Evolutionary conservation across 30 jellyfish, hydroid and myxozoan genomes (phyloP).

Genomic region (Hydra vulgaris): DNA sequence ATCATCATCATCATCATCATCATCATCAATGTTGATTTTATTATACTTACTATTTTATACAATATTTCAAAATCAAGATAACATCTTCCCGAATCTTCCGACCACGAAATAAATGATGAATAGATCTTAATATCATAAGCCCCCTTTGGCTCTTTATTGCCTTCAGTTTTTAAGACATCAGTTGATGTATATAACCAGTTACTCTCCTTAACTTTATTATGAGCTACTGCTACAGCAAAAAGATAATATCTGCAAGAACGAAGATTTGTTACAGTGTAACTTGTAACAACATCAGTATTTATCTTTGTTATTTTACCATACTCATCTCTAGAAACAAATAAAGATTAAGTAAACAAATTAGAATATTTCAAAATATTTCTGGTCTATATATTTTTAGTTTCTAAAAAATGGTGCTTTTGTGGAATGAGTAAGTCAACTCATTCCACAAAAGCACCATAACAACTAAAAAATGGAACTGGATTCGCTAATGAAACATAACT

Average conservation of each 20-base stretch:
- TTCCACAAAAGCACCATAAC: too few species aligned
- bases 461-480: too few species aligned
- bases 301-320: background rate
- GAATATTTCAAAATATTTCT: too few species aligned
- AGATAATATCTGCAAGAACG: conserved; percentile 6
- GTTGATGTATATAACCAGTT: conserved; percentile 17
- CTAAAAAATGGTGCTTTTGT: too few species aligned
- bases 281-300: background rate
- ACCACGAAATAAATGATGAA: background rate
- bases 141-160: background rate
- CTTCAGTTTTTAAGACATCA: background rate
- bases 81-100: conserved; percentile 13
- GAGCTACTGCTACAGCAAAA: conserved; percentile 5
- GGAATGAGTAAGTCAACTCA: too few species aligned
- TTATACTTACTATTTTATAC: background rate
- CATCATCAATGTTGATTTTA: background rate
- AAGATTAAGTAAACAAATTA: too few species aligned
- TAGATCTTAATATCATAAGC: background rate
- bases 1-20: background rate
- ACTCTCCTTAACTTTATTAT: background rate
- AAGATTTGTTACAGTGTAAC: background rate
- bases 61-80: background rate
- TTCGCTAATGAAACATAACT: too few species aligned
- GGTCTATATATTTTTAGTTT: too few species aligned
- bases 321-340: background rate